Conservation (phyloP, 2,888 invertebrate genomes). For the Falcaria lacertinaria region DNA sequence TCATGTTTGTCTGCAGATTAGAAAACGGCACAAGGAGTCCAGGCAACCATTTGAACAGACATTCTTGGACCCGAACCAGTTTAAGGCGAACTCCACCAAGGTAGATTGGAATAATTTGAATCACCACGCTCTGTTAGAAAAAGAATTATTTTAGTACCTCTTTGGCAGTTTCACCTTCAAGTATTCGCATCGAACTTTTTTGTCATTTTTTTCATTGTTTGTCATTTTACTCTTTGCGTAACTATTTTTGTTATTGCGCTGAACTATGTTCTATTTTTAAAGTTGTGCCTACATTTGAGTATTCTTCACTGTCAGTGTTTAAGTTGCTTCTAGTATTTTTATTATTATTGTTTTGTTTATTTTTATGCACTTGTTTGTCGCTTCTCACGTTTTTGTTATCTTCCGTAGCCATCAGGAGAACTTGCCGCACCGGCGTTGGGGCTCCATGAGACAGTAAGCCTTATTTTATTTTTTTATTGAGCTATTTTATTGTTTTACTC, state of each 20-base stretch:
- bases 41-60: conserved; percentile 84
- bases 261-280: no score
- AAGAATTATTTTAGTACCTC: no score
- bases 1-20: conserved; percentile 45
- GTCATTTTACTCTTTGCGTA: no score
- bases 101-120: conserved; percentile 64
- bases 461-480: conserved; percentile 28
- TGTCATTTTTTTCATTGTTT: no score
- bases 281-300: no score
- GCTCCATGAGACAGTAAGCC: conserved; percentile 79
- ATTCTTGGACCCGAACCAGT: conserved; percentile 92
- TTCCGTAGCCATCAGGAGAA: conserved; percentile 76
- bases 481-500: no score
- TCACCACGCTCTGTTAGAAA: no score
- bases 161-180: no score
- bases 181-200: no score
- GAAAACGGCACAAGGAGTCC: conserved; percentile 83
- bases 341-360: conserved; percentile 27
- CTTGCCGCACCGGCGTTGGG: conserved; percentile 75
- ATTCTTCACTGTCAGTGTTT: conserved; percentile 11
- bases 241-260: no score
- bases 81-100: conserved; percentile 88
- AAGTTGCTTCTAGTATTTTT: conserved; percentile 21
- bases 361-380: conserved; percentile 39
- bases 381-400: conserved; percentile 50